Evolutionary conservation across 35 echinoderm and acorn worm species (phyloP).

Genomic region (Apostichopus parvimensis): DNA sequence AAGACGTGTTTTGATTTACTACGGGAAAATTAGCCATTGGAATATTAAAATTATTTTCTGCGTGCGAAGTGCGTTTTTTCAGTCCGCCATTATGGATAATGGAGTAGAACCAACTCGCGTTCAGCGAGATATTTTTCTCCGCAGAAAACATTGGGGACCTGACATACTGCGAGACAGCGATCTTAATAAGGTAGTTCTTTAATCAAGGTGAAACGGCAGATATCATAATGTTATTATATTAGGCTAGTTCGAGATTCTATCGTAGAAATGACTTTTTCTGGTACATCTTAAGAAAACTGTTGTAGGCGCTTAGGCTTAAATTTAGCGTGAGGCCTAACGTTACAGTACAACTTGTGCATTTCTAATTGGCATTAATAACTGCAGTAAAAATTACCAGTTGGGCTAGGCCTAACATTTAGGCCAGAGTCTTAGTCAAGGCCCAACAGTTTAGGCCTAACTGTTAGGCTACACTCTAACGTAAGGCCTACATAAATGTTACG

Average conservation of each 20-base stretch:
- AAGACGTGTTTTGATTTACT: not conserved
- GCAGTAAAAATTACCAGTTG: too few species aligned
- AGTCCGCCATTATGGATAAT: not conserved
- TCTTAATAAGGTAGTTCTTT: slow-evolving; percentile 44
- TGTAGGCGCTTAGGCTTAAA: too few species aligned
- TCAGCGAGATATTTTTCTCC: slow-evolving; percentile 16
- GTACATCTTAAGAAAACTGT: too few species aligned
- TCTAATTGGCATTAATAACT: too few species aligned
- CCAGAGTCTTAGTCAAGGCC: too few species aligned
- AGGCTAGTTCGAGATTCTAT: too few species aligned
- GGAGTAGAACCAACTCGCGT: slow-evolving; percentile 9
- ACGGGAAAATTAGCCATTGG: not conserved
- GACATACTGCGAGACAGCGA: slow-evolving; percentile 35
- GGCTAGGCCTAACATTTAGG: too few species aligned
- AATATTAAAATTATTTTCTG: not conserved
- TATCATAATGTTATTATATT: not conserved
- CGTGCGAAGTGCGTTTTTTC: not conserved
- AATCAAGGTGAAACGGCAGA: not conserved
- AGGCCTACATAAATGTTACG: too few species aligned
- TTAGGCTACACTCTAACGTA: too few species aligned
- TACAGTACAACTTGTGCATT: not conserved
- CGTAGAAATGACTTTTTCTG: too few species aligned
- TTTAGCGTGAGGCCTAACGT: not conserved
- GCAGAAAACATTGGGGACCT: slow-evolving; percentile 32
- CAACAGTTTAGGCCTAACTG: too few species aligned